Evolutionary conservation across 35 echinoderm and acorn worm species (phyloP), one percentile per base, ranked within the genome.

Genomic region (Lytechinus variegatus): DNA sequence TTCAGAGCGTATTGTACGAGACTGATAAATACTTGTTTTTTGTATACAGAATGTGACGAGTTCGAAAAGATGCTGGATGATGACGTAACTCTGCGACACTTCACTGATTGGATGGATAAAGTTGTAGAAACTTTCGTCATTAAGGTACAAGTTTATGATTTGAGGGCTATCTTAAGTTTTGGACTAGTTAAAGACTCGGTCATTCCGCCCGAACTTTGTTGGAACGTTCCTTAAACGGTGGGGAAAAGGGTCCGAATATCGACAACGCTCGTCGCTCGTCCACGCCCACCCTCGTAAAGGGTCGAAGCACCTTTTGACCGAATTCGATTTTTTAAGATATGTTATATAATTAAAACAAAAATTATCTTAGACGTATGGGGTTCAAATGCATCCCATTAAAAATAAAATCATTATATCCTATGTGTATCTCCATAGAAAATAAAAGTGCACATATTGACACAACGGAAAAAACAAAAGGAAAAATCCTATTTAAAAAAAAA

Each of bases 1-100:
- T 19, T 71, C 4, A 71, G 14, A 13, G 14, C 11, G 5, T 71
- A 4, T 21, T 60, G 61, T 1, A 19, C 14, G 24, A 60, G 1
- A 71, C 13, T 71, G 61, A 19, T 21, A 71, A 6, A 71, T 24
- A 24, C 66, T 79, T 4, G 14, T 19, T 79, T 79, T n/a, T n/a
- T n/a, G n/a, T 79, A n/a, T 54, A 86, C 95, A 97, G 96, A 94
- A 27, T 97, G 95, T 89, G 91, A 93, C n/a, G 95, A 97, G 29
- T 97, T 97, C 61, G 90, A 87, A 21, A 56, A 93, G 16, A 54
- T 97, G 27, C 54, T 97, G 1, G 96, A 97, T 8, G 95, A 97
- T 54, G 95, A 96, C 71, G 27, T 92, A 19, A 92, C 95, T 4
- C 79, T 97, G 19, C 95, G 95, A 52, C 24, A 79, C 54, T 94